Evolutionary conservation across 2,888 invertebrate species (phyloP), one percentile per base, ranked within the genome.

Genomic region (Psylliodes chrysocephalus): DNA sequence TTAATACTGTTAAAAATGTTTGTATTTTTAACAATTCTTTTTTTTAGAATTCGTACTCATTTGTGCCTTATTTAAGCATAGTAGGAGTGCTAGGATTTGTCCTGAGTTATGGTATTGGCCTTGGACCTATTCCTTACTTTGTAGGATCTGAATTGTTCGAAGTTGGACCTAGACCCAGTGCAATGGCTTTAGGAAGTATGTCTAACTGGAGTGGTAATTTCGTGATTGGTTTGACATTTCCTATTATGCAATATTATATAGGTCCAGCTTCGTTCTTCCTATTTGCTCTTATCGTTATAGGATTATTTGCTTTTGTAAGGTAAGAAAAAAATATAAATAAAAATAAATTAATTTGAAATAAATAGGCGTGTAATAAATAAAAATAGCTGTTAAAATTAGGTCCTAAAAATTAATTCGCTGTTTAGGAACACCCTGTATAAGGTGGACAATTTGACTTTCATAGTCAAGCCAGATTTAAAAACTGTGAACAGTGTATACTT

Each of bases 161-260:
- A 77, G 91, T 93, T 64, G 91, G 90, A 0, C 92, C 94, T 0
- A 87, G 94, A n/a, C 89, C 93, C 0, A 89, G 90, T 15, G 94
- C 92, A 54, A 94, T 95, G 93, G 90, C 94, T 47, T 85, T 94
- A 80, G 95, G 94, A 40, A 93, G 93, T 66, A 87, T 94, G 74
- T 87, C 90, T 64, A 96, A 95, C 80, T 96, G 96, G 95, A 86
- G 87, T 0, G 93, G 93, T 44, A 96, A 96, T 84, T 93, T 96
- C 80, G 77, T 93, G 4, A 90, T 96, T 66, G 95, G 92, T 28
- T 89, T 94, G 86, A 84, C 87, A 15, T 94, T 94, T 82, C 90
- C 90, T 6, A 81, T 84, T 8, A 78, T 94, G 78, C 84, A 90
- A 68, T 81, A 79, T 12, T 73, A 82, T 25, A 86, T 93, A 69